These are phyloP conservation scores for Drosophila novamexicana DNA, from an alignment of 1,140 invertebrate genomes.

Conservation along the genomic window DNA sequence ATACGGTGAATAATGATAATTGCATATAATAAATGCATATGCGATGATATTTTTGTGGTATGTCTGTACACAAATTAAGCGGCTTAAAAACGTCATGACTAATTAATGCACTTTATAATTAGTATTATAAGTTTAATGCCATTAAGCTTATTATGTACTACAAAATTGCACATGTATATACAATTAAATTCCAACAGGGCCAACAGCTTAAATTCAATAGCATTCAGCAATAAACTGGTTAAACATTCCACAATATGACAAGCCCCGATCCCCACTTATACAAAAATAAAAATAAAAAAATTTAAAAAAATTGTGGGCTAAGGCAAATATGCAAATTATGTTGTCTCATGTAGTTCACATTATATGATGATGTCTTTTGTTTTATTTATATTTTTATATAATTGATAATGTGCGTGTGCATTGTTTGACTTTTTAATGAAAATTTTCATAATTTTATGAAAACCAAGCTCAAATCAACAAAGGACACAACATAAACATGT, in stretches of 20 bases:
- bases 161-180: constrained; percentile 23
- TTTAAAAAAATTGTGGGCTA: constrained; percentile 16
- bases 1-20: constrained; percentile 36
- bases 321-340: constrained; percentile 66
- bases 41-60: constrained; percentile 14
- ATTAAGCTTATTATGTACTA: constrained; percentile 31
- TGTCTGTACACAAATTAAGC: constrained; percentile 34
- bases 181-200: constrained; percentile 20
- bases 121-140: constrained; percentile 53
- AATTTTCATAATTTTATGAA: constrained; percentile 70
- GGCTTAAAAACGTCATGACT: constrained; percentile 57
- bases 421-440: constrained; percentile 79
- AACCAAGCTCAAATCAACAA: constrained; percentile 37
- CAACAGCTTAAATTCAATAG: constrained; percentile 47
- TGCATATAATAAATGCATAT: constrained; percentile 47
- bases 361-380: constrained; percentile 28
- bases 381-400: constrained; percentile 30
- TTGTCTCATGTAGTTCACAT: constrained; percentile 18
- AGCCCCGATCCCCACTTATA: constrained; percentile 9
- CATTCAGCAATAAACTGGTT: constrained; percentile 60
- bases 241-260: constrained; percentile 59
- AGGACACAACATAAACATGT: constrained; percentile 33
- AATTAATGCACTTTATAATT: constrained; percentile 69
- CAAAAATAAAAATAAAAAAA: constrained; percentile 23
- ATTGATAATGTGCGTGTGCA: constrained; percentile 17